Evolutionary conservation across 64 coral and sea anemone species (phyloP).

Genomic region (Trachythela sp.): DNA sequence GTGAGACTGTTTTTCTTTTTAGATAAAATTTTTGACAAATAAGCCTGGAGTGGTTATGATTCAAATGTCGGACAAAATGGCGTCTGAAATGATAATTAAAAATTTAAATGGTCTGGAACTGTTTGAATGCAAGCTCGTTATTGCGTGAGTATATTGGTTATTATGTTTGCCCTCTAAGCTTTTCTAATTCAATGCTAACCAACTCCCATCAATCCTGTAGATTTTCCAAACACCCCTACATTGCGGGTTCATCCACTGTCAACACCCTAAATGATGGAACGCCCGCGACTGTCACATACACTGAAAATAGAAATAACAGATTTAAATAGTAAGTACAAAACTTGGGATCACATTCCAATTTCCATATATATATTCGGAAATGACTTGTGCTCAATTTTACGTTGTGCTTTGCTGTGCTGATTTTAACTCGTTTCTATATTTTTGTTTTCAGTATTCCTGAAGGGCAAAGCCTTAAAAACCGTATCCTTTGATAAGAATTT

Average conservation of each 20-base stretch:
- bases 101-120: constrained; percentile 81
- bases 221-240: constrained; percentile 99
- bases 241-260: constrained; percentile 91
- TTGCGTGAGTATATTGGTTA: constrained; percentile 58
- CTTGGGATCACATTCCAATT: too few species aligned
- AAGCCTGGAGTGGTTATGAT: constrained; percentile 94
- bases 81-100: constrained; percentile 94
- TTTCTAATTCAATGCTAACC: not conserved
- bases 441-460: constrained; percentile 59
- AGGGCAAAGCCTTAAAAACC: constrained; percentile 93
- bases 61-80: constrained; percentile 98
- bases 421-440: not conserved
- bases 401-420: not conserved
- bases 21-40: constrained; percentile 98
- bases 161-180: not conserved
- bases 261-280: constrained; percentile 83
- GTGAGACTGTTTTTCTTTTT: not conserved
- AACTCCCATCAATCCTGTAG: constrained; percentile 12
- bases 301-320: constrained; percentile 97
- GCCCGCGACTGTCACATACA: constrained; percentile 91
- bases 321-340: constrained; percentile 79
- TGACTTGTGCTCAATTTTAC: not conserved
- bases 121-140: constrained; percentile 92
- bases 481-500: constrained; percentile 50
- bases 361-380: too few species aligned